These are phyloP conservation scores for Lasius platythorax DNA, from an alignment of 2,888 invertebrate genomes.

Conservation along the genomic window DNA sequence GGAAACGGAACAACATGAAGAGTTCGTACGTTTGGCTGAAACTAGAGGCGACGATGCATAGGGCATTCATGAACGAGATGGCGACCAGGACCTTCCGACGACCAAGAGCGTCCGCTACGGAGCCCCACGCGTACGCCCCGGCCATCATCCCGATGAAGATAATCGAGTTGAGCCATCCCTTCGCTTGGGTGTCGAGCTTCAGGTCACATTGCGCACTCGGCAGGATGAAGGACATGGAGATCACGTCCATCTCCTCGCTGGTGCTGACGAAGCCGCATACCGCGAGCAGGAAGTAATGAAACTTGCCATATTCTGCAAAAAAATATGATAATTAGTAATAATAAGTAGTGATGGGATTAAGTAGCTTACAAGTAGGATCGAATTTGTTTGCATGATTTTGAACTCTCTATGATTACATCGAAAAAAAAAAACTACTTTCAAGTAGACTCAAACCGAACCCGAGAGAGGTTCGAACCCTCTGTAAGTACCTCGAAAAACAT, in stretches of 20 bases:
- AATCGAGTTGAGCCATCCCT: slow-evolving; percentile 93
- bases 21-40: slow-evolving; percentile 95
- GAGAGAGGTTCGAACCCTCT: too few species aligned
- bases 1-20: slow-evolving; percentile 96
- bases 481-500: too few species aligned
- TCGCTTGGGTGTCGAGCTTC: slow-evolving; percentile 93
- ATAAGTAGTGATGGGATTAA: too few species aligned
- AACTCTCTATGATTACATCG: too few species aligned
- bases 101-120: slow-evolving; percentile 95
- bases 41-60: slow-evolving; percentile 96
- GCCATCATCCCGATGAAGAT: slow-evolving; percentile 97
- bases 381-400: too few species aligned
- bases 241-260: slow-evolving; percentile 98
- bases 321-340: slow-evolving; percentile 4
- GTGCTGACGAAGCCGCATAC: slow-evolving; percentile 98
- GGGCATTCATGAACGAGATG: slow-evolving; percentile 95
- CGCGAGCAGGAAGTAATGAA: slow-evolving; percentile 95
- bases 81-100: slow-evolving; percentile 95
- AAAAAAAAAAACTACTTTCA: too few species aligned
- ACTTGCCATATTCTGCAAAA: slow-evolving; percentile 92
- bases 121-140: slow-evolving; percentile 97
- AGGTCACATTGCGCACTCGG: slow-evolving; percentile 98
- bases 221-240: slow-evolving; percentile 97
- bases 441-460: too few species aligned
- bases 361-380: too few species aligned